Evolutionary conservation across 2,797 vertebrate genomes (phyloP).

Genomic region (Pampus argenteus): DNA sequence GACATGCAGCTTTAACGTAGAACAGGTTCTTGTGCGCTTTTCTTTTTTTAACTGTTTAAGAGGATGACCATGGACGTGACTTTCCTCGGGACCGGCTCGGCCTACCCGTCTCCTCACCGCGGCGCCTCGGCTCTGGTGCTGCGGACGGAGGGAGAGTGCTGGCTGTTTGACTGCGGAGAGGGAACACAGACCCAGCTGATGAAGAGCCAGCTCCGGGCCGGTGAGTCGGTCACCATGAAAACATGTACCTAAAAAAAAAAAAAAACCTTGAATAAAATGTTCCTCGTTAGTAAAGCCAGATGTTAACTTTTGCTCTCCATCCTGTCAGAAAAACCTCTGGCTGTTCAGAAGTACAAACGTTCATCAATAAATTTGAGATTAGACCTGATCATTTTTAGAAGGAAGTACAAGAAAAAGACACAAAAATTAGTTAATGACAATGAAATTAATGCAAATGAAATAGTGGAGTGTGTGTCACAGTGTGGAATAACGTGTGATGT

Average conservation of each 20-base stretch:
- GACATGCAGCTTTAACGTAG: accelerated
- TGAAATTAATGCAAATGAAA: too few relatives aligned
- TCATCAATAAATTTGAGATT: too few relatives aligned
- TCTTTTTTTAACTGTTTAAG: too few relatives aligned
- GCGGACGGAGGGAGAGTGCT: constrained; percentile 89
- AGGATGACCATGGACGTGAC: constrained; percentile 92
- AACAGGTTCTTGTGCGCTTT: accelerated
- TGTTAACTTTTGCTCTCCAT: too few relatives aligned
- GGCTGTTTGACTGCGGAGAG: constrained; percentile 97
- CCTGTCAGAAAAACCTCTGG: too few relatives aligned
- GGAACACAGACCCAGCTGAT: constrained; percentile 95
- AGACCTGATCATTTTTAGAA: too few relatives aligned
- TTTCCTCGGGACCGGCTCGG: constrained; percentile 93
- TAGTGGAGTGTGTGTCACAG: too few relatives aligned
- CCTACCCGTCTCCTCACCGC: constrained; percentile 89
- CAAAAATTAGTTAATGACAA: too few relatives aligned
- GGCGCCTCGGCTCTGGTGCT: constrained; percentile 92
- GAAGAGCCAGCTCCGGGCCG: constrained; percentile 90
- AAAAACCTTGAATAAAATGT: background rate
- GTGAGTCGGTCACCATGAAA: constrained; percentile 81
- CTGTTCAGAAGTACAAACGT: too few relatives aligned
- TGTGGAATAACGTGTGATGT: background rate
- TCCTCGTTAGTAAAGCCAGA: background rate
- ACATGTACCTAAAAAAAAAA: too few relatives aligned
- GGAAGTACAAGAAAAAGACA: too few relatives aligned